Evolutionary conservation across 2,113 vertebrate genomes (phyloP), one percentile per base, ranked within the genome.

Genomic region (Nycticorax nycticorax): DNA sequence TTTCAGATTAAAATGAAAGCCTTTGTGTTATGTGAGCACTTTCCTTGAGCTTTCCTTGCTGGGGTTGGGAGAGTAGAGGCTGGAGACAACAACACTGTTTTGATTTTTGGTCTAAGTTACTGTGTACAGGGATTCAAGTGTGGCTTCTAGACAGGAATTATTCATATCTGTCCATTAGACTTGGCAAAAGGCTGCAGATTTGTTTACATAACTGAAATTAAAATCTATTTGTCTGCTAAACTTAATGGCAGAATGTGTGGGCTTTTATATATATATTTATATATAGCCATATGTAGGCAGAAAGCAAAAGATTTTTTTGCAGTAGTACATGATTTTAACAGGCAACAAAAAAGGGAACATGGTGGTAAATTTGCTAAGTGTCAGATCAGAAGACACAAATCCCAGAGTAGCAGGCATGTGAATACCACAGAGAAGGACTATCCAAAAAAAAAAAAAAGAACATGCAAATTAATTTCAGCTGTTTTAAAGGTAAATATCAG

Each of bases 161-260:
- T 48, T 91, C 52, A 17, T 73, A 33, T 93, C 63, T 91, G 69
- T 37, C 91, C 75, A 76, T 76, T 85, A 88, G 27, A 59, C 62
- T 92, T 96, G 83, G 60, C 71, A 85, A 74, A 83, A 88, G 22
- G n/a, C 52, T 80, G 19, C 33, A 75, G 73, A 69, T 84, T 88
- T 84, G 62, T 91, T 96, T 92, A 66, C 41, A 77, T 35, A 72
- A 71, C 39, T 11, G 3, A 90, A 86, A 90, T 79, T 55, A 32
- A 95, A 43, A 82, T 84, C 48, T 92, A 23, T 89, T 91, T 95
- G 24, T 91, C 69, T 86, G 75, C 53, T 94, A 37, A 56, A 41
- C 53, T 94, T 69, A 66, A 72, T 62, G 71, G 35, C 67, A 88
- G 71, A 82, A 92, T 71, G 59, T 56, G 48, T 93, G 45, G 79